Evolutionary conservation across 2,797 vertebrate species (phyloP), one percentile per base, ranked within the genome.

Genomic region (Sarcophilus harrisii): DNA sequence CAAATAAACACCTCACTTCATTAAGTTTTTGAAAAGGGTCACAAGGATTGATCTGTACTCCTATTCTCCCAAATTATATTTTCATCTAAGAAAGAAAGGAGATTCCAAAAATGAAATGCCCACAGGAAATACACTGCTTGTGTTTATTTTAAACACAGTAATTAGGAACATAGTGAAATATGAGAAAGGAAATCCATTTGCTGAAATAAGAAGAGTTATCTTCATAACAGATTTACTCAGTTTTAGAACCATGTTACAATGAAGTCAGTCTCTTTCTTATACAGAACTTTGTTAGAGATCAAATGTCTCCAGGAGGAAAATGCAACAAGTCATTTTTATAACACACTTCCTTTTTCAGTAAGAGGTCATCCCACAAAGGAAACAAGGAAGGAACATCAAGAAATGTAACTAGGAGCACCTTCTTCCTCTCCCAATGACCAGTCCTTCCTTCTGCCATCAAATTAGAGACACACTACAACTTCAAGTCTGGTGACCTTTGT

Each of bases 181-280:
- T 52, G 52, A 60, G 8, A 49, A 32, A 29, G 2, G 49, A 91
- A 91, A 59, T 38, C 32, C 10, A 90, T n/a, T 0, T 94, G 30
- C 92, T 60, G 92, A 92, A 94, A 32, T 58, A 58, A 94, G 38
- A 54, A n/a, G 52, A 57, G 49, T 32, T 52, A 90, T 54, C 49
- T 54, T 55, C 13, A 4, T 9, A 54, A 57, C 57, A 57, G 1
- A 38, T 81, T 81, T 81, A 1, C 29, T 10, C 66, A 9, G 18
- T 32, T 18, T 29, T 2, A 73, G 5, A 59, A 5, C 27, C 27
- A 28, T 28, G 27, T 59, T 5, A 59, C 4, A 59, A 5, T 18
- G 32, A 73, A 73, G 32, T 38, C 32, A 73, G 5, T 73, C 32
- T 9, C n/a, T 73, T 91, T 93, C 30, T 92, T 13, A 92, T 38